phyloP scores from a whole-genome alignment of 2,888 invertebrate species.

The Eurytoma adleriae region DNA sequence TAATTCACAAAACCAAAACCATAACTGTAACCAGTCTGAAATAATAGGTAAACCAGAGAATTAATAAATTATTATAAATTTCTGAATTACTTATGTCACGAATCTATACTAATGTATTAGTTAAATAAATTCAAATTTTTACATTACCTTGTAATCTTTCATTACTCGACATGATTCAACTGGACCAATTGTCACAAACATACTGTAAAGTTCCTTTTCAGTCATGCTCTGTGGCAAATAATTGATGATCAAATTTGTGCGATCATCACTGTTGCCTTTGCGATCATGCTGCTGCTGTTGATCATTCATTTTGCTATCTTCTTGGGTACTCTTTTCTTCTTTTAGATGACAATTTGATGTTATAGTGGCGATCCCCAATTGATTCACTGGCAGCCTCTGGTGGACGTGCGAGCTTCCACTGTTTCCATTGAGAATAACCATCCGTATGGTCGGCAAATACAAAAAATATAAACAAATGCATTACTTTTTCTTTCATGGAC shows the following conservation, averaged over 20 bases:
- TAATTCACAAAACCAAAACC: constrained; percentile 98
- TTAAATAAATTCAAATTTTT: constrained; percentile 17
- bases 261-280: constrained; percentile 66
- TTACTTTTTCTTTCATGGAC: constrained; percentile 70
- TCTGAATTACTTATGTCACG: neutral
- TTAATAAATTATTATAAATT: neutral
- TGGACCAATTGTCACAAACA: constrained; percentile 92
- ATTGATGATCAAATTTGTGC: constrained; percentile 94
- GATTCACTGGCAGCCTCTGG: constrained; percentile 41
- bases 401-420: constrained; percentile 66
- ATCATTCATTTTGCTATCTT: constrained; percentile 71
- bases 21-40: constrained; percentile 94
- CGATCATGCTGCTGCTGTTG: constrained; percentile 65
- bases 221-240: constrained; percentile 96
- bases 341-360: constrained; percentile 53
- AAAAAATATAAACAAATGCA: constrained; percentile 76
- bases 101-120: constrained; percentile 1
- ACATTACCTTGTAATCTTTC: constrained; percentile 88
- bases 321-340: constrained; percentile 57
- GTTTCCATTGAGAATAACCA: constrained; percentile 70
- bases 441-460: constrained; percentile 74
- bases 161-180: constrained; percentile 94
- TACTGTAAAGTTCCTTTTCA: constrained; percentile 91
- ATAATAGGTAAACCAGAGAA: constrained; percentile 14
- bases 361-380: constrained; percentile 53